Evolutionary conservation across 2,888 invertebrate species (phyloP).

Genomic region (Teleogryllus oceanicus): DNA sequence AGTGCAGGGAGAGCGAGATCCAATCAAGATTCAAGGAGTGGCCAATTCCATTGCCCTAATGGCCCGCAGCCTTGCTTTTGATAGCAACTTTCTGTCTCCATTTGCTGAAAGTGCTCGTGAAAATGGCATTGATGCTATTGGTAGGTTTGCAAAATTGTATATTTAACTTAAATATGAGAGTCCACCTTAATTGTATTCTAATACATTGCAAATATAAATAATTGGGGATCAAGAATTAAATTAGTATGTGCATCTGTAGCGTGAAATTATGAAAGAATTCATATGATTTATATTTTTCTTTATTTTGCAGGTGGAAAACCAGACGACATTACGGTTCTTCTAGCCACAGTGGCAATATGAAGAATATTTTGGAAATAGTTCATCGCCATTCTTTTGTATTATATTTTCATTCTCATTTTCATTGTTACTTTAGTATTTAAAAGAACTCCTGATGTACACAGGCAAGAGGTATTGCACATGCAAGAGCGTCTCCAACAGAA

Average conservation of each 20-base stretch:
- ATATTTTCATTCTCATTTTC: slow-evolving; percentile 30
- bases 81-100: slow-evolving; percentile 92
- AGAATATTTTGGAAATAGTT: slow-evolving; percentile 33
- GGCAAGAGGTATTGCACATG: too few relatives aligned
- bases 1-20: slow-evolving; percentile 67
- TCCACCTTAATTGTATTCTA: too few relatives aligned
- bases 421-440: slow-evolving; percentile 2
- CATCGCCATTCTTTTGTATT: slow-evolving; percentile 34
- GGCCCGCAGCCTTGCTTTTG: slow-evolving; percentile 90
- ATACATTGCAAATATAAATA: too few relatives aligned
- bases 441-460: too few relatives aligned
- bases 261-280: too few relatives aligned
- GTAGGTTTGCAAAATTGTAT: slow-evolving; percentile 51
- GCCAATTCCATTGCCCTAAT: slow-evolving; percentile 94
- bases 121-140: slow-evolving; percentile 89
- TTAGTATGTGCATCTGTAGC: too few relatives aligned
- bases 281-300: slow-evolving; percentile 39
- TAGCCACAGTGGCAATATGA: slow-evolving; percentile 79
- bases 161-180: too few relatives aligned
- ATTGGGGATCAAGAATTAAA: too few relatives aligned
- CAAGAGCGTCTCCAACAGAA: too few relatives aligned
- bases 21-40: slow-evolving; percentile 76
- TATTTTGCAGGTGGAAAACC: slow-evolving; percentile 88
- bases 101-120: slow-evolving; percentile 90
- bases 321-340: slow-evolving; percentile 96